Percentiles rank a stretch among this genome's conserved stretches.
Evolutionary conservation across 2,888 invertebrate genomes (phyloP).

Genomic region (Meteorus colon): DNA sequence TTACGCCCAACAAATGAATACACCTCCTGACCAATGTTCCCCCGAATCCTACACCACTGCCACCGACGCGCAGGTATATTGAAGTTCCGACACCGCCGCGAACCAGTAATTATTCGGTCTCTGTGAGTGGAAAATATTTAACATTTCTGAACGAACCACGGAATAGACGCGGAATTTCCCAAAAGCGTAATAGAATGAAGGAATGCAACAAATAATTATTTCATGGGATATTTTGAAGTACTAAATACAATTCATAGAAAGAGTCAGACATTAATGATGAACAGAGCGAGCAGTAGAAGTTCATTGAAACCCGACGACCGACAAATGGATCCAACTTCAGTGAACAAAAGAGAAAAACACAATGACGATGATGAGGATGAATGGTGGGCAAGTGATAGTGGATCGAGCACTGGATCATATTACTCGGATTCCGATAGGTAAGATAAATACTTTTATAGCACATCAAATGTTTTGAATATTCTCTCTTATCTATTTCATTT

Average conservation of each 20-base stretch:
- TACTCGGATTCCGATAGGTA: slow-evolving; percentile 69
- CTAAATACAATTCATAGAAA: background rate
- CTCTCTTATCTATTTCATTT: background rate
- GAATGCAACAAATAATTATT: background rate
- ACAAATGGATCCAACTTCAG: slow-evolving; percentile 42
- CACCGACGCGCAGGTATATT: slow-evolving; percentile 42
- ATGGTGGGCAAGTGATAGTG: slow-evolving; percentile 71
- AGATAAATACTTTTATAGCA: slow-evolving; percentile 28
- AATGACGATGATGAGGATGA: slow-evolving; percentile 63
- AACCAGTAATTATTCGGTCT: slow-evolving; percentile 44
- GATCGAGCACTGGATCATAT: slow-evolving; percentile 69
- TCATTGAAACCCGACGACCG: slow-evolving; percentile 51
- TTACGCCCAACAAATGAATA: slow-evolving; percentile 10
- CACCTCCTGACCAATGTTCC: slow-evolving; percentile 37
- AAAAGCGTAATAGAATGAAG: background rate
- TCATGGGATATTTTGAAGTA: no score
- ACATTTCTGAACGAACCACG: background rate
- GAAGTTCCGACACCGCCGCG: slow-evolving; percentile 20
- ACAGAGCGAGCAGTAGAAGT: slow-evolving; percentile 52
- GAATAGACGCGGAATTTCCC: background rate
- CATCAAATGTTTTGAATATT: slow-evolving; percentile 9
- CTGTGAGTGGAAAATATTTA: slow-evolving; percentile 20
- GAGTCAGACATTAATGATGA: slow-evolving; percentile 45
- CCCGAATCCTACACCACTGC: slow-evolving; percentile 51
- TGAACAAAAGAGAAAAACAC: slow-evolving; percentile 50